phyloP scores from a whole-genome alignment of 2,113 vertebrate species.

The Hippocampus mohnikei region DNA sequence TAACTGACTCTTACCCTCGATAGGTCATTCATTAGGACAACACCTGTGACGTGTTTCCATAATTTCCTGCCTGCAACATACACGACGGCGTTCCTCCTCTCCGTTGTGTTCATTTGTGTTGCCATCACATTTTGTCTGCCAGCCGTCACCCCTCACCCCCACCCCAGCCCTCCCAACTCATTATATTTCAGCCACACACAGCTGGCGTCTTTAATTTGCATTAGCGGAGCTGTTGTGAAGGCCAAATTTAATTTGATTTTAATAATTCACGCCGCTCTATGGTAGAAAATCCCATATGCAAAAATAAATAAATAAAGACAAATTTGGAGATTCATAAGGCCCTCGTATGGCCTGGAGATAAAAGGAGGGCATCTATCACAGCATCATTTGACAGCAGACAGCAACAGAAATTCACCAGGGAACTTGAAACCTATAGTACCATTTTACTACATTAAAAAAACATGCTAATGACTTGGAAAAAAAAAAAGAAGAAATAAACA shows the following conservation, averaged over 20 bases:
- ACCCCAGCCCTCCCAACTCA: conserved; percentile 52
- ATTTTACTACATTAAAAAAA: conserved; percentile 7
- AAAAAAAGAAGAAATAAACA: neutral
- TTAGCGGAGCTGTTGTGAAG: conserved; percentile 71
- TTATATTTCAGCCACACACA: conserved; percentile 65
- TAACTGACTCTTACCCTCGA: too few species aligned
- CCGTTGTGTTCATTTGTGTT: conserved; percentile 36
- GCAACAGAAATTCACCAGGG: neutral
- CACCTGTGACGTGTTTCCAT: conserved; percentile 9
- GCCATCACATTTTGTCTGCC: conserved; percentile 39
- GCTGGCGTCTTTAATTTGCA: conserved; percentile 72
- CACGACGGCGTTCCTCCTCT: conserved; percentile 9
- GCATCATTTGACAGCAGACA: conserved; percentile 37
- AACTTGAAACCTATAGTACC: neutral
- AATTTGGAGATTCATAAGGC: conserved; percentile 59
- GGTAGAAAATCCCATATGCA: conserved; percentile 61
- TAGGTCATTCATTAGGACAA: neutral
- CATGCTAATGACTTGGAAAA: neutral
- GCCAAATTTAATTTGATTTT: conserved; percentile 78
- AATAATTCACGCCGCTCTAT: conserved; percentile 72
- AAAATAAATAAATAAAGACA: conserved; percentile 32
- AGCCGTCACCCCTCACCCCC: neutral
- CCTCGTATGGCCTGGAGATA: conserved; percentile 50
- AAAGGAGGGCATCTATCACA: conserved; percentile 54
- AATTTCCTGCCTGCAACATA: conserved; percentile 13